Evolutionary conservation across 2,113 vertebrate genomes (phyloP).

Genomic region (Monopterus albus): DNA sequence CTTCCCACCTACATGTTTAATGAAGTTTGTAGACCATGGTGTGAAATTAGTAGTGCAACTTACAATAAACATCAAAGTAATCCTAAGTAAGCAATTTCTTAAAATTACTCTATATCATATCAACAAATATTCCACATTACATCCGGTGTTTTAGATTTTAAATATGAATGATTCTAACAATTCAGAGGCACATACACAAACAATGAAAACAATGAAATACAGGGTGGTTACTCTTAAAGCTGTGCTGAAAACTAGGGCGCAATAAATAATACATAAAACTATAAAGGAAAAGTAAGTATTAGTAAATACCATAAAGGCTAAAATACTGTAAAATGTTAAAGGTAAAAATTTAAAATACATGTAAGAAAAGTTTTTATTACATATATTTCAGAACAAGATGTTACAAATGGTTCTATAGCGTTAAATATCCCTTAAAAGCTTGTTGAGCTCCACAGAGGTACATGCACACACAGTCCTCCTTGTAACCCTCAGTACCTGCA

Average conservation of each 20-base stretch:
- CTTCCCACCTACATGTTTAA: slow-evolving; percentile 35
- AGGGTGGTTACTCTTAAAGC: neutral
- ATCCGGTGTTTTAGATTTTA: neutral
- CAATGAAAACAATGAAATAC: neutral
- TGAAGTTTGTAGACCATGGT: neutral
- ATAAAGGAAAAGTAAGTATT: neutral
- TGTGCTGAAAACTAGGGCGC: neutral
- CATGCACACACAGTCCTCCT: slow-evolving; percentile 38
- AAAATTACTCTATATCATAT: neutral
- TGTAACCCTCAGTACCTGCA: slow-evolving; percentile 26
- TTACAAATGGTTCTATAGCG: neutral
- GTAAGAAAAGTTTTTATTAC: too few species aligned
- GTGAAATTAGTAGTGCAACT: neutral
- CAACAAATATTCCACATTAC: neutral
- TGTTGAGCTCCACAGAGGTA: neutral
- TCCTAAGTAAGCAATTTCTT: neutral
- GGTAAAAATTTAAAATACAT: too few species aligned
- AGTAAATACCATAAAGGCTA: too few species aligned
- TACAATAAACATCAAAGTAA: neutral
- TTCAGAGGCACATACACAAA: neutral
- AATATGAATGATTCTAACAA: neutral
- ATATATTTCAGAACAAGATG: neutral
- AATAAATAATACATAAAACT: neutral
- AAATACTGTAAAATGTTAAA: too few species aligned
- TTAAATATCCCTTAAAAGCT: neutral